Percentiles rank a stretch among this genome's conserved stretches.
These are phyloP conservation scores for Gymnoscopelus braueri DNA, from an alignment of 2,797 vertebrate species.

Conservation along the genomic window DNA sequence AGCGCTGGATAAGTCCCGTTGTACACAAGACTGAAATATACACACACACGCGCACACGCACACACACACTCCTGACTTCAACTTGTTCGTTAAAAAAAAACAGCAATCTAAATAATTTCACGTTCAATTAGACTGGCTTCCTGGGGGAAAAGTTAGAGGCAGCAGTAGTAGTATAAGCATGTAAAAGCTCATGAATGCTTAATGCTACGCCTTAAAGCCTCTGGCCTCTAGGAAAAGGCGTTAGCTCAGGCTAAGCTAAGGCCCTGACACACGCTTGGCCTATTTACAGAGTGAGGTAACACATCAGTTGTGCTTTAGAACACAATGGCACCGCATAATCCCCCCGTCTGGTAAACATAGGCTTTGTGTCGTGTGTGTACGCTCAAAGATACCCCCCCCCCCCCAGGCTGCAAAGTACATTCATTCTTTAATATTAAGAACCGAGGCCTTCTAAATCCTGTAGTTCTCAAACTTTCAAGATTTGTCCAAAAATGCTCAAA, in stretches of 20 bases:
- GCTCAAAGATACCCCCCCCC: background rate
- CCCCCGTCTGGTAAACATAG: constrained; percentile 71
- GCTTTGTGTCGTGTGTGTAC: constrained; percentile 47
- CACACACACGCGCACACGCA: too few relatives aligned
- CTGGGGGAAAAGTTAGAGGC: constrained; percentile 2
- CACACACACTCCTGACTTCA: too few relatives aligned
- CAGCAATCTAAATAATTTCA: constrained; percentile 26
- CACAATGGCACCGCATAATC: constrained; percentile 70
- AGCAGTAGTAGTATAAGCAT: background rate
- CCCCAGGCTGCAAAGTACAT: constrained; percentile 26
- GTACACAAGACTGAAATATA: constrained; percentile 13
- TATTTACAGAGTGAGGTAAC: constrained; percentile 68
- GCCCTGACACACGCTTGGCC: constrained; percentile 54
- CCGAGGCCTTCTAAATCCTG: background rate
- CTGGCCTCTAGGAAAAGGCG: background rate
- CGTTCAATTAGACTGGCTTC: background rate
- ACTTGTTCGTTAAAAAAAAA: background rate
- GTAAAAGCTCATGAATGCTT: background rate
- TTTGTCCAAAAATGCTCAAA: too few relatives aligned
- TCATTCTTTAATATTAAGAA: constrained; percentile 23
- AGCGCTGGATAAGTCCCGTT: constrained; percentile 17
- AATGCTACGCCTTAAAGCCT: constrained; percentile 9
- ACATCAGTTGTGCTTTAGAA: constrained; percentile 64
- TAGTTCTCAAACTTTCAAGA: too few relatives aligned
- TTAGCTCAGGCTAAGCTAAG: too few relatives aligned